These are phyloP conservation scores for Hippoglossus hippoglossus DNA, from an alignment of 2,797 vertebrate species.

Conservation along the genomic window DNA sequence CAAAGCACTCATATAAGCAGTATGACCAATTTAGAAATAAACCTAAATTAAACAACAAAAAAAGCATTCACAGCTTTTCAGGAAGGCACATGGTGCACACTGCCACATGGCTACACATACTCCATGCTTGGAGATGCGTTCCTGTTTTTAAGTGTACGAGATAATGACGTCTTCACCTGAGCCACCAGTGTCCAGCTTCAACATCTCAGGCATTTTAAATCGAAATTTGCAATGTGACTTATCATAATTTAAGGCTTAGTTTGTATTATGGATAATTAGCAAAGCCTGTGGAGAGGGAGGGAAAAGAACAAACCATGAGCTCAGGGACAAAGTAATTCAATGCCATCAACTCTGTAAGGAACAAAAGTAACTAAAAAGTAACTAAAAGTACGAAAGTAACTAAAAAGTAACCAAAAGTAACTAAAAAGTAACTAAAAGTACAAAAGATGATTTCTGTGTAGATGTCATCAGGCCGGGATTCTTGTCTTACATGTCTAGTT, in stretches of 20 bases:
- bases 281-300: conserved; percentile 43
- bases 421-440: no score
- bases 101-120: conserved; percentile 68
- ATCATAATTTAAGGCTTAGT: conserved; percentile 60
- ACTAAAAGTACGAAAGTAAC: no score
- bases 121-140: conserved; percentile 61
- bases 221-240: conserved; percentile 34
- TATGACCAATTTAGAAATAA: conserved; percentile 64
- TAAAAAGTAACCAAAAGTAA: no score
- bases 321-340: conserved; percentile 44
- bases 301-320: conserved; percentile 33
- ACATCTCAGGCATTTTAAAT: conserved; percentile 32
- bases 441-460: no score
- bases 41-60: conserved; percentile 27
- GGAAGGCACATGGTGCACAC: conserved; percentile 85
- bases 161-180: conserved; percentile 40
- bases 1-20: conserved; percentile 70
- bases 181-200: conserved; percentile 44
- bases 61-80: conserved; percentile 60
- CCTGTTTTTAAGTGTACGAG: conserved; percentile 41
- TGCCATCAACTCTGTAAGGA: conserved; percentile 51
- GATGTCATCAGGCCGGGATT: no score
- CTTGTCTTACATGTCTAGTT: no score
- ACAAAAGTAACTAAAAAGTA: no score
- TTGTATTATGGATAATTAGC: conserved; percentile 42